These are phyloP conservation scores for Shargacucullia verbasci DNA, from an alignment of 2,888 invertebrate genomes.

Conservation along the genomic window DNA sequence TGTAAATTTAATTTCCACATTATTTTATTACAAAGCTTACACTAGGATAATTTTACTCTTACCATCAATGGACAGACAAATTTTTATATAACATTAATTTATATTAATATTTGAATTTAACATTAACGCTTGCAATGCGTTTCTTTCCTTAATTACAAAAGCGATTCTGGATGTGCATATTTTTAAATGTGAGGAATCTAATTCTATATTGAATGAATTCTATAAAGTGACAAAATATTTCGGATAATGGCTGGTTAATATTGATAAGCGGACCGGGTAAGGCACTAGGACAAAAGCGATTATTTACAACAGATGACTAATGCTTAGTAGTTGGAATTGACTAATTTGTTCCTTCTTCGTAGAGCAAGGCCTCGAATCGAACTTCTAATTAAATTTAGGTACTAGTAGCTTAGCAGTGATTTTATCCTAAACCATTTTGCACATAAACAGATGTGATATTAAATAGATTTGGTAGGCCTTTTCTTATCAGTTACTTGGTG, in stretches of 20 bases:
- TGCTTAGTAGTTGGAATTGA: slow-evolving; percentile 55
- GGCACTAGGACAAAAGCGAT: slow-evolving; percentile 60
- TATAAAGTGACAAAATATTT: slow-evolving; percentile 31
- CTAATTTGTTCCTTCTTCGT: slow-evolving; percentile 54
- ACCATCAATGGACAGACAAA: slow-evolving; percentile 58
- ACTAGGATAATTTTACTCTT: slow-evolving; percentile 51
- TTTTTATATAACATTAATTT: slow-evolving; percentile 36
- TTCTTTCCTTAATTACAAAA: slow-evolving; percentile 66
- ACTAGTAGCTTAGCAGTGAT: neutral
- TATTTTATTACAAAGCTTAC: slow-evolving; percentile 71
- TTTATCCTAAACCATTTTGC: neutral
- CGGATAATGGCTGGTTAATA: slow-evolving; percentile 24
- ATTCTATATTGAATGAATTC: slow-evolving; percentile 44
- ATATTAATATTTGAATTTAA: slow-evolving; percentile 34
- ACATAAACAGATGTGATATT: too few relatives aligned
- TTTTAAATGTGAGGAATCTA: slow-evolving; percentile 45
- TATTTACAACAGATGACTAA: slow-evolving; percentile 24
- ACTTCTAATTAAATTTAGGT: slow-evolving; percentile 11
- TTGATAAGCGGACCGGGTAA: slow-evolving; percentile 47
- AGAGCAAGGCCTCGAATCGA: slow-evolving; percentile 39
- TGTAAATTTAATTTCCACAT: slow-evolving; percentile 77
- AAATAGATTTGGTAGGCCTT: too few relatives aligned
- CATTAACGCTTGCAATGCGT: slow-evolving; percentile 43
- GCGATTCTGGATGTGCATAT: slow-evolving; percentile 64
- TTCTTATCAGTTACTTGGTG: too few relatives aligned